Evolutionary conservation across 2,888 invertebrate genomes (phyloP).

Genomic region (Pinctada fucata): DNA sequence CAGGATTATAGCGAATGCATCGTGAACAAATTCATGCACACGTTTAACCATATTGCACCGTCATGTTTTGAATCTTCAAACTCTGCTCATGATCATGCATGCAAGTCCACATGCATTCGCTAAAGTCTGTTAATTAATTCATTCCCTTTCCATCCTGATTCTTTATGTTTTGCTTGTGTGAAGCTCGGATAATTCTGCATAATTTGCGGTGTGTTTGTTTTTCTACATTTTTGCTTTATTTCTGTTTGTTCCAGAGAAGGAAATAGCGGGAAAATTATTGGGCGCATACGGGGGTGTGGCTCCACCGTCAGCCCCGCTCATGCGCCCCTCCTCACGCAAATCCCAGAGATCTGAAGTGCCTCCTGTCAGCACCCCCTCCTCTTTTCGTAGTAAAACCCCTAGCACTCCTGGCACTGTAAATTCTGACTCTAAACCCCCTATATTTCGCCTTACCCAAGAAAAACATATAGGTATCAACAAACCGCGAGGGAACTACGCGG

Average conservation of each 20-base stretch:
- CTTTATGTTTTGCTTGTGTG: background rate
- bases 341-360: constrained; percentile 19
- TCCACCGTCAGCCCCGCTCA: constrained; percentile 19
- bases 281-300: constrained; percentile 35
- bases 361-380: constrained; percentile 29
- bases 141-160: background rate
- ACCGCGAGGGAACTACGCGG: constrained; percentile 22
- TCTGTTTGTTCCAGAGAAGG: constrained; percentile 45
- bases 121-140: too few species aligned
- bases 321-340: constrained; percentile 30
- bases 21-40: too few species aligned
- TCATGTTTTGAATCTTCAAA: too few species aligned
- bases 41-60: too few species aligned
- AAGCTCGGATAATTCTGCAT: background rate
- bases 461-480: constrained; percentile 18
- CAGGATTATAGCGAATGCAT: too few species aligned
- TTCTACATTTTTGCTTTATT: constrained; percentile 22
- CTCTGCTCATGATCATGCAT: too few species aligned
- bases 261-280: constrained; percentile 40
- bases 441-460: constrained; percentile 1
- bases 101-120: too few species aligned
- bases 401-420: constrained; percentile 17
- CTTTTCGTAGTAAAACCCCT: constrained; percentile 9
- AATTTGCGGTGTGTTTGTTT: background rate
- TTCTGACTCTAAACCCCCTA: constrained; percentile 19